Conservation (phyloP, 1,140 invertebrate genomes). For the Gerris buenoi region DNA sequence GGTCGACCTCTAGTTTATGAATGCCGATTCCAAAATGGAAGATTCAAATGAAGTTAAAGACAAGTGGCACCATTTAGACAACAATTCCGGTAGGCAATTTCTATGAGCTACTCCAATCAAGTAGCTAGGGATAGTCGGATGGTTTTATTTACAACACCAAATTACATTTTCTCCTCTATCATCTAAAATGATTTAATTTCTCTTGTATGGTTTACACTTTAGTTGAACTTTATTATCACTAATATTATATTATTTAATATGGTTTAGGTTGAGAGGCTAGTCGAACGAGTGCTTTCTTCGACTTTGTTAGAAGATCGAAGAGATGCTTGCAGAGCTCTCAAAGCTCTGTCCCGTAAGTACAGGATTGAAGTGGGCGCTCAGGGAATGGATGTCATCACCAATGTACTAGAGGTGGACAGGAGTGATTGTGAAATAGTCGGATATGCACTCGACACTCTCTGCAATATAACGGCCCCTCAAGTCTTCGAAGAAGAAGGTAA, state of each 20-base stretch:
- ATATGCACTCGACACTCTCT: conserved; percentile 80
- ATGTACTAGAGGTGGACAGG: conserved; percentile 62
- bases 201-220: background rate
- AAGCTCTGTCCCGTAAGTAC: conserved; percentile 83
- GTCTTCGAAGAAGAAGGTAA: conserved; percentile 64
- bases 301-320: conserved; percentile 84
- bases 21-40: too few species aligned
- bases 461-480: conserved; percentile 75
- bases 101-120: too few species aligned
- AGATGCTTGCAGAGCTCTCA: conserved; percentile 89
- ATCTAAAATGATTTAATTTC: background rate
- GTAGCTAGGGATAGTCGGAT: background rate
- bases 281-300: conserved; percentile 81
- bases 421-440: conserved; percentile 82
- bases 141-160: background rate
- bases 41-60: too few species aligned
- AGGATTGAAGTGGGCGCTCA: conserved; percentile 89
- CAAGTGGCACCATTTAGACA: too few species aligned
- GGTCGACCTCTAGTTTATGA: too few species aligned
- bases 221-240: background rate
- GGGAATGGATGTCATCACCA: conserved; percentile 74
- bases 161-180: background rate
- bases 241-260: background rate
- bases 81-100: too few species aligned
- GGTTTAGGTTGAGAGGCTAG: conserved; percentile 73